Conservation (phyloP, 2,113 vertebrate species). For the Eurystomus gularis region DNA sequence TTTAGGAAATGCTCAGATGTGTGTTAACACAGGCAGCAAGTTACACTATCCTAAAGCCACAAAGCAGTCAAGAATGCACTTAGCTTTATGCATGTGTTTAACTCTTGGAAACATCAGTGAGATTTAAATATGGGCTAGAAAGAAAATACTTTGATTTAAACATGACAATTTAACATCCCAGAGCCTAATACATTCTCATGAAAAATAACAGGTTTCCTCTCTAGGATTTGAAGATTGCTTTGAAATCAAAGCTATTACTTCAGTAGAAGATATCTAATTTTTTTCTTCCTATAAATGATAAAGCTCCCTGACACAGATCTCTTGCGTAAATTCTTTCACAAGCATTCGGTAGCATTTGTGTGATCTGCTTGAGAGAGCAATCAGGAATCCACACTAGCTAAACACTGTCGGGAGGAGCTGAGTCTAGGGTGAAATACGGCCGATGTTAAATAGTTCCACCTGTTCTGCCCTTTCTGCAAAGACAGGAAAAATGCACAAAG, state of each 20-base stretch:
- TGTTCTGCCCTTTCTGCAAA: neutral
- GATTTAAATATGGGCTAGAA: neutral
- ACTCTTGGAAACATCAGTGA: neutral
- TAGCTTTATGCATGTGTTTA: neutral
- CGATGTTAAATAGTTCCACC: neutral
- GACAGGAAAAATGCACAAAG: slow-evolving; percentile 21
- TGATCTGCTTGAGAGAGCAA: neutral
- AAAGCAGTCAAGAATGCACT: neutral
- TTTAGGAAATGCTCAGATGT: neutral
- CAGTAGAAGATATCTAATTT: neutral
- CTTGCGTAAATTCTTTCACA: neutral
- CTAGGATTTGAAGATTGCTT: neutral
- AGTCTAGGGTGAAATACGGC: neutral
- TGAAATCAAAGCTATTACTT: neutral
- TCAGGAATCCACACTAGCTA: neutral
- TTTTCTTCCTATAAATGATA: neutral
- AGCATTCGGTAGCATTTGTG: neutral
- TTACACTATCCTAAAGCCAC: neutral
- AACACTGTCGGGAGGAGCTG: neutral
- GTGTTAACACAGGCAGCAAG: neutral
- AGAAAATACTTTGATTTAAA: neutral
- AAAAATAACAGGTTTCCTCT: neutral
- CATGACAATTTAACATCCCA: neutral
- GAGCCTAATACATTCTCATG: neutral
- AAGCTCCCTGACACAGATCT: neutral